Base-by-base conservation (phyloP, 2,113 vertebrate species). In the Xiphias gladius region DNA sequence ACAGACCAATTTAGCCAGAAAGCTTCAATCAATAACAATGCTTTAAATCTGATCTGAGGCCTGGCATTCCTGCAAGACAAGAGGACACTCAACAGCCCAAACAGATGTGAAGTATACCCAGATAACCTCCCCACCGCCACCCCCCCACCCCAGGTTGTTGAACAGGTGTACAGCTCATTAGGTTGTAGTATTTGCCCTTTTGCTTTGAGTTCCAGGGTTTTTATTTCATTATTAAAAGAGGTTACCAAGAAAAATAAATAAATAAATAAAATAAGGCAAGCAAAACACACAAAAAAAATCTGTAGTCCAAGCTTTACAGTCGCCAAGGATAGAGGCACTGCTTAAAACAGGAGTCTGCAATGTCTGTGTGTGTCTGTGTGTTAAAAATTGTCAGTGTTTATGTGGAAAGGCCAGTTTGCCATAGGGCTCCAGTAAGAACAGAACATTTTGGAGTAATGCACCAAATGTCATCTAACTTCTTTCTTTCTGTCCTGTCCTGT, bases 151-250 rank as follows among this genome's bases (percentile, higher is more conserved):
- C 62, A 64, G 50, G 14, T 28, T 86, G 72, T 89, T 92, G 64
- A 93, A 88, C 86, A 91, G 88, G 86, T 89, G 89, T 65, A 63
- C 62, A 39, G 63, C 55, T 77, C 76, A 86, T 89, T 92, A 78
- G 13, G 59, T 86, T 69, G 75, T 62, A 35, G 77, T 39, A 63
- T 76, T 12, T 83, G 59, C 30, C 13, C 66, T 58, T 82, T 81
- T 79, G 64, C 63, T 78, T 68, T 75, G 72, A 64, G 57, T 1
- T 69, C 10, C 63, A 72, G 62, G 26, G 52, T 72, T 80, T 75
- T 50, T 57, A 16, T 74, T 82, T 79, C 65, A 82, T 82, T 74
- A 76, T 83, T 46, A 79, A 73, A 81, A 55, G 16, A 43, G 39
- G 55, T 46, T 71, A 67, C 48, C 4, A 76, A 73, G 35, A 70